Conservation (phyloP, 2,113 vertebrate genomes). For the Colinus virginianus region DNA sequence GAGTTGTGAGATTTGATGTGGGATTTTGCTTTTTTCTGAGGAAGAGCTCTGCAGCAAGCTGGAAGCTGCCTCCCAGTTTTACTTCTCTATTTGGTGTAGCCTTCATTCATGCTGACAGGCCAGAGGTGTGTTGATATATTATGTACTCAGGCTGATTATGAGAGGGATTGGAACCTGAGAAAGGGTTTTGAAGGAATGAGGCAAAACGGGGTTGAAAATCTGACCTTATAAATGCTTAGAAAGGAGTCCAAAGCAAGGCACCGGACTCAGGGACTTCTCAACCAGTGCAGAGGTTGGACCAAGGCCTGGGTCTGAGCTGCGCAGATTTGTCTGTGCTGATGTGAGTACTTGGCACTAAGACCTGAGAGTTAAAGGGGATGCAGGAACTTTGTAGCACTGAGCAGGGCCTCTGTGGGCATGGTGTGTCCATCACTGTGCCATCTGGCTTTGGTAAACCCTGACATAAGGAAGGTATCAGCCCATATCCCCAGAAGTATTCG, state of each 20-base stretch:
- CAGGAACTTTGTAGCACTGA: neutral
- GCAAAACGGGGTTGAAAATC: constrained; percentile 15
- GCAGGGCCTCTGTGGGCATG: neutral
- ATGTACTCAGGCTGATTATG: constrained; percentile 2
- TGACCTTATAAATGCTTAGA: constrained; percentile 20
- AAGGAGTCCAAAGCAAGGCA: neutral
- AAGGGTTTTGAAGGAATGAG: constrained; percentile 25
- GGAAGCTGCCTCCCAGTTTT: neutral
- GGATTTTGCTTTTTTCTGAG: neutral
- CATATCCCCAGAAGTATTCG: rapidly evolving
- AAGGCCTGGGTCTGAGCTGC: neutral
- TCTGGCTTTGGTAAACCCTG: neutral
- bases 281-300: neutral
- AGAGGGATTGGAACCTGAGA: constrained; percentile 1
- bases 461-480: neutral
- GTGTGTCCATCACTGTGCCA: no score
- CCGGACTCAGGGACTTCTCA: neutral
- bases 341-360: neutral
- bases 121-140: neutral
- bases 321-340: neutral
- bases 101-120: neutral
- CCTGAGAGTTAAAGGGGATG: neutral
- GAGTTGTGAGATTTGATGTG: neutral
- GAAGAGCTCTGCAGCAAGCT: neutral
- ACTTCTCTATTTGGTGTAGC: constrained; percentile 26